Evolutionary conservation across 2,888 invertebrate species (phyloP), one percentile per base, ranked within the genome.

Genomic region (Crematogaster levior): DNA sequence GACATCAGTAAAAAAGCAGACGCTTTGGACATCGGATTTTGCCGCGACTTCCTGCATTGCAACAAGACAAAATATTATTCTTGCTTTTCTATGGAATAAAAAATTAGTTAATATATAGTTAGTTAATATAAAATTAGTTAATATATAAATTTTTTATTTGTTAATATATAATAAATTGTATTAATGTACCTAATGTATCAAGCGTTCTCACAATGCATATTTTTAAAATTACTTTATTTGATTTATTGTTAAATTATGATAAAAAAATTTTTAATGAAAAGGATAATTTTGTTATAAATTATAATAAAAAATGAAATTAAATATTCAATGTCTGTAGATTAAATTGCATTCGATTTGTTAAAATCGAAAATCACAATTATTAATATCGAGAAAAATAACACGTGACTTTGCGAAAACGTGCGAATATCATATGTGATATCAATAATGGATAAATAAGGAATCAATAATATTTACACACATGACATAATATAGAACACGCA

Each of bases 401-500:
- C 21, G 12, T 7, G 34, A 58, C 6, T 34, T 63, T 34, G 18
- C 18, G 10, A 40, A 53, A 53, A 66, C 15, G 66, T 15, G 15
- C 21, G 30, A 15, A 30, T 12, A 27, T 56, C 40, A 30, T 18
- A 21, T 24, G 3, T 9, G 12, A 15, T 46, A 12, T 18, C n/a
- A 63, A 60, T 46, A 18, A 46, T 34, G 66, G 66, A 58, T 24
- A 72, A 27, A 56, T 48, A 24, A 68, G 40, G 30, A 40, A 46
- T 18, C 27, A 77, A 60, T n/a, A n/a, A n/a, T n/a, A n/a, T n/a
- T n/a, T n/a, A n/a, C n/a, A n/a, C n/a, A n/a, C n/a, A n/a, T n/a
- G n/a, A 58, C 27, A 63, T 72, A 63, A 74, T 43, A 70, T 74
- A 89, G 89, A 90, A 91, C 92, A 91, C 90, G 89, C 90, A 89